Percentiles rank a stretch among this genome's conserved stretches.
These are phyloP conservation scores for Trissolcus brochymenae DNA, from an alignment of 2,888 invertebrate species.

Conservation along the genomic window DNA sequence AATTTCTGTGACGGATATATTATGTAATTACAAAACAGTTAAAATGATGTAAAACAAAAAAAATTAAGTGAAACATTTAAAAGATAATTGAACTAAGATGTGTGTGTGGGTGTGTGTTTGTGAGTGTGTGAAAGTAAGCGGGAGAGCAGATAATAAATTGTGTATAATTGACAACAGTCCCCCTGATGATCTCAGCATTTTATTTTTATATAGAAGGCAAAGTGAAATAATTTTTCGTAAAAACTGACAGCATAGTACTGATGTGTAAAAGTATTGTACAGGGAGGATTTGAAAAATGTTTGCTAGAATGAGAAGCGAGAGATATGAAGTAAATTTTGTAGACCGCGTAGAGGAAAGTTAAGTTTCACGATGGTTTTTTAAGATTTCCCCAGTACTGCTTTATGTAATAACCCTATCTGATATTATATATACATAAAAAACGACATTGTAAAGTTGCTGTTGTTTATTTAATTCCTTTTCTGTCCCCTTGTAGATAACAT, in stretches of 20 bases:
- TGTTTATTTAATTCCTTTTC: conserved; percentile 8
- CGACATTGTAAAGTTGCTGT: conserved; percentile 53
- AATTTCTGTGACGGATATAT: not conserved
- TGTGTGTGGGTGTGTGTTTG: no score
- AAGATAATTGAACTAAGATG: conserved; percentile 26
- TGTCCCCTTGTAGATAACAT: not conserved
- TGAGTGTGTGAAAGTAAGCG: conserved; percentile 48
- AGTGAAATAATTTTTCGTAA: conserved; percentile 67
- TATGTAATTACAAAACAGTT: not conserved
- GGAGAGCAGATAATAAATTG: conserved; percentile 59
- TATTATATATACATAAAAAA: conserved; percentile 66
- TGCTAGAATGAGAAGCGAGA: conserved; percentile 41
- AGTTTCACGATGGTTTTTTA: conserved; percentile 68
- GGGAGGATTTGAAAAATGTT: conserved; percentile 53
- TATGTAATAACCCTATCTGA: conserved; percentile 72
- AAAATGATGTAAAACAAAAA: not conserved
- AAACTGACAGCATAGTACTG: conserved; percentile 52
- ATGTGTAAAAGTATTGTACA: conserved; percentile 29
- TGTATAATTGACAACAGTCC: conserved; percentile 67
- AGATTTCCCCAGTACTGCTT: conserved; percentile 72
- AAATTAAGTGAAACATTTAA: not conserved
- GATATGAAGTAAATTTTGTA: conserved; percentile 52
- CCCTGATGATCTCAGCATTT: conserved; percentile 72
- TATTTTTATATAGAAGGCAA: conserved; percentile 74
- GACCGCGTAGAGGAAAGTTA: conserved; percentile 65